Evolutionary conservation across 2,888 invertebrate species (phyloP), one percentile per base, ranked within the genome.

Genomic region (Spisula subtruncata): DNA sequence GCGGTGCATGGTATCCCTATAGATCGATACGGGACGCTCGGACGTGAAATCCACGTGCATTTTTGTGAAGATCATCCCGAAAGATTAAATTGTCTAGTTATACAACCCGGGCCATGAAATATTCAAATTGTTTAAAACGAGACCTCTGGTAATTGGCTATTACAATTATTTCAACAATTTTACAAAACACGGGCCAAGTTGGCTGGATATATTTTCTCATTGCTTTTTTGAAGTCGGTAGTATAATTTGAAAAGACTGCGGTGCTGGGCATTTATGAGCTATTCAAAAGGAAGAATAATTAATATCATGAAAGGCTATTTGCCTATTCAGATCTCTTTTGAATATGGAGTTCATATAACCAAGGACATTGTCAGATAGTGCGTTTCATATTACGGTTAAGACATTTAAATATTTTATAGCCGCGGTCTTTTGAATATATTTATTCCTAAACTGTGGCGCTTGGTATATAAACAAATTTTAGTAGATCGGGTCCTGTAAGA

Each of bases 11-110:
- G 41, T 85, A 54, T 25, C 75, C 46, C 56, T 6, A 16, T 71
- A 35, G 56, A 56, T 85, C 85, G 32, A 85, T 85, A 80, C 16
- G 16, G 16, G 51, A 80, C 79, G 80, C 32, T 32, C 56, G 80
- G 79, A 56, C 29, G 79, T 54, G 84, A 48, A 71, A 75, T 75
- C 84, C 48, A 32, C 29, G 29, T 51, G 56, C 60, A 75, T 5
- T 16, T 48, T 66, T 66, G 32, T 35, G 5, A 75, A 75, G 75
- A 75, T 75, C 18, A 25, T 35, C 12, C 35, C n/a, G 32, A 75
- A 75, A 16, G 75, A 75, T 75, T 35, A 75, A 75, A 35, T 2
- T 75, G 35, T 75, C 75, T 35, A 16, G 75, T 75, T 75, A 75
- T 25, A 32, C 75, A 16, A 18, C 35, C 14, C 35, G 12, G 1